These are phyloP conservation scores for Nomada fabriciana DNA, from an alignment of 2,888 invertebrate genomes.

Conservation along the genomic window DNA sequence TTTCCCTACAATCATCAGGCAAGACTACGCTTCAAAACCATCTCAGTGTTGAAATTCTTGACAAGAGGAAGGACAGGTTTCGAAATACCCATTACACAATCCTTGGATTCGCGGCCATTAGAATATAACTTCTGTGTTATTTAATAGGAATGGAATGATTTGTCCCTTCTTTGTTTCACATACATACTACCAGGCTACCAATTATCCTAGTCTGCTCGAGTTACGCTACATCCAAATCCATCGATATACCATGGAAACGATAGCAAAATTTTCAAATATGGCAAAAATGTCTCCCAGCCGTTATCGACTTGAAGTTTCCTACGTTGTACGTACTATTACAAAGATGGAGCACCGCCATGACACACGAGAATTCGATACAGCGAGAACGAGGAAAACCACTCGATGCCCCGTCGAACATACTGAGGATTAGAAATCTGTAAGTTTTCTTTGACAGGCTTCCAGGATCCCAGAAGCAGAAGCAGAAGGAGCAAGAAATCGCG, in stretches of 20 bases:
- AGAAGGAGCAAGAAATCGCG: constrained; percentile 35
- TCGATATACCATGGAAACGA: background rate
- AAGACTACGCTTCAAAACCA: background rate
- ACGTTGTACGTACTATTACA: background rate
- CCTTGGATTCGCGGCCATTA: background rate
- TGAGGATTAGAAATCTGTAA: constrained; percentile 32
- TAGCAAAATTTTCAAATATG: background rate
- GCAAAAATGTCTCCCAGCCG: background rate
- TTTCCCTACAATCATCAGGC: constrained; percentile 1
- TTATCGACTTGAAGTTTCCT: background rate
- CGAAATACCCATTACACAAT: constrained; percentile 1
- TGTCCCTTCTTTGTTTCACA: too few species aligned
- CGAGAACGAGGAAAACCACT: constrained; percentile 8
- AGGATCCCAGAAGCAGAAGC: constrained; percentile 46
- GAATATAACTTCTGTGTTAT: background rate
- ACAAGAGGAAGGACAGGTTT: constrained; percentile 7
- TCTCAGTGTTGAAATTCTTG: background rate
- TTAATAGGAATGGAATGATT: too few species aligned
- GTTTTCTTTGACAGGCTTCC: constrained; percentile 30
- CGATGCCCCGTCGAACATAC: background rate
- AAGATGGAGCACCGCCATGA: background rate
- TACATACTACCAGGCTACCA: too few species aligned
- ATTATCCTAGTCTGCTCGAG: too few species aligned
- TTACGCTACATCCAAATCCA: too few species aligned
- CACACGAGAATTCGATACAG: background rate